These are phyloP conservation scores for Hecatera dysodea DNA, from an alignment of 2,888 invertebrate genomes.

Conservation along the genomic window DNA sequence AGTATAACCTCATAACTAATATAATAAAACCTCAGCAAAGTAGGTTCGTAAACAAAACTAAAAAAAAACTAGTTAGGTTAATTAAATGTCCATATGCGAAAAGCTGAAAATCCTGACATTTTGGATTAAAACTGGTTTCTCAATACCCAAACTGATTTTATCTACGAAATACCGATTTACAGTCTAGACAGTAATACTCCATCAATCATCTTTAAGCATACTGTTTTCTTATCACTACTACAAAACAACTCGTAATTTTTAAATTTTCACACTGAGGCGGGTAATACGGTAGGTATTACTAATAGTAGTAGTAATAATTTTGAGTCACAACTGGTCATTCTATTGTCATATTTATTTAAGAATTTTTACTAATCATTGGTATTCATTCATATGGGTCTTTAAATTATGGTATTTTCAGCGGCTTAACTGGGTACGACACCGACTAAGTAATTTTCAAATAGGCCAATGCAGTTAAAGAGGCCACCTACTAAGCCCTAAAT, in stretches of 20 bases:
- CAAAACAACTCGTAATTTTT: not conserved
- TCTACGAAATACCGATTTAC: conserved; percentile 1
- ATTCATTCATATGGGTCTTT: too few relatives aligned
- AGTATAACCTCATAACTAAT: not conserved
- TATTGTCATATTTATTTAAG: too few relatives aligned
- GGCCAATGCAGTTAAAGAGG: too few relatives aligned
- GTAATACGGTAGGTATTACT: too few relatives aligned
- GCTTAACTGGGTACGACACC: too few relatives aligned
- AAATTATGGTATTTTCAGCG: too few relatives aligned
- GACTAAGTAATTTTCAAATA: too few relatives aligned
- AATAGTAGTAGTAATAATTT: too few relatives aligned
- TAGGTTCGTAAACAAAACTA: not conserved
- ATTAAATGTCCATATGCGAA: too few relatives aligned
- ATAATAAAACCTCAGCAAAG: not conserved
- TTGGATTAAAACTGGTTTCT: not conserved
- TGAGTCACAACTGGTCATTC: too few relatives aligned
- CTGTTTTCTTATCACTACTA: not conserved
- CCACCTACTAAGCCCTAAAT: too few relatives aligned
- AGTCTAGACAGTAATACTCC: not conserved
- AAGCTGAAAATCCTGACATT: not conserved
- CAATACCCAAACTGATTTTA: not conserved
- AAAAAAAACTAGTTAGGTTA: not conserved
- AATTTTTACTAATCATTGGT: too few relatives aligned
- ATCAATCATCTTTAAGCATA: not conserved
- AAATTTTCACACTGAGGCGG: not conserved